Base-by-base conservation (phyloP, 2,888 invertebrate genomes). In the Eristalinus sepulchralis region DNA sequence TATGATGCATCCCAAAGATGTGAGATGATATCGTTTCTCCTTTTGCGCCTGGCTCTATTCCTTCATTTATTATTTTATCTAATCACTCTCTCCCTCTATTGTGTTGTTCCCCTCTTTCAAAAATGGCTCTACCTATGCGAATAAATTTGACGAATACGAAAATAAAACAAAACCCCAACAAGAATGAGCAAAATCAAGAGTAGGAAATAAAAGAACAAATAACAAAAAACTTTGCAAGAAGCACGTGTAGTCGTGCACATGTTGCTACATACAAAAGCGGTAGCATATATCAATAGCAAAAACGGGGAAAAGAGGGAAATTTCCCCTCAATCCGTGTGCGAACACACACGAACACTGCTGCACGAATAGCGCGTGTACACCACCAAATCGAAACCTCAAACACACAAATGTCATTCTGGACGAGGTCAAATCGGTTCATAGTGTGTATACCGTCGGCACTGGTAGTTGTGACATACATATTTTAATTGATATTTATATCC, bases 161-260 rank as follows among this genome's bases (percentile, higher is more conserved):
- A 81, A 67, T 68, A 47, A 55, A 75, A n/a, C 39, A 72, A 13
- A 27, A 27, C 27, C 27, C 27, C 8, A 17, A 47, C 24, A 39
- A 72, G 34, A 22, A 57, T 27, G n/a, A 57, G 63, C 47, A 47
- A 47, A 62, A 60, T 31, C 6, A 59, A 59, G 20, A 64, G 17
- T 17, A 68, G 55, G 36, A 53, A 34, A 53, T 2, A 31, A 66
- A 31, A 17, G 31, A 6, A n/a, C 0, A n/a, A 57, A 64, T 8
- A 73, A 70, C 73, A 82, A 78, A 78, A 79, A 59, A 11, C 13
- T 34, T 60, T 83, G 72, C 36, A 57, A 83, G 78, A 86, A 89
- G 88, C 90, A 90, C 90, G 89, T 90, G 90, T 89, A 89, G 89
- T 90, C 89, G 89, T 89, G 89, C 89, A 90, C 90, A 90, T 90